A percentile compares a stretch with the other conserved stretches of the same genome.
Evolutionary conservation across 23 tunicate genomes (phyloP).

Genomic region (Halocynthia aurantium): DNA sequence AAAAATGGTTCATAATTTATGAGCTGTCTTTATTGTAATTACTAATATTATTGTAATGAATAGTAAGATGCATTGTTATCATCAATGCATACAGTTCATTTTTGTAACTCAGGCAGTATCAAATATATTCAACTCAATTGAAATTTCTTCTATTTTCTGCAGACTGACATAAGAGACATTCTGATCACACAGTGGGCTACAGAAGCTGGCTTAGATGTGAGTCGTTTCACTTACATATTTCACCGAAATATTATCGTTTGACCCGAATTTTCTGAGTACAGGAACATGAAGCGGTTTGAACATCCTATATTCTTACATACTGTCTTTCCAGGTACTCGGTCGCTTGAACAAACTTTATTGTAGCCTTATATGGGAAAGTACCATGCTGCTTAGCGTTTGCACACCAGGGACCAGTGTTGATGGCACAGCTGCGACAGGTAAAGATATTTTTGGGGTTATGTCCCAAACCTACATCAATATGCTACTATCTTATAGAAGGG

Average conservation of each 20-base stretch:
- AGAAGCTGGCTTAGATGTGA: conserved; percentile 53
- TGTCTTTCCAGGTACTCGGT: conserved; percentile 40
- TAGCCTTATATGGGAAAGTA: conserved; percentile 91
- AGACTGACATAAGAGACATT: conserved; percentile 78
- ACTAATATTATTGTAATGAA: not conserved
- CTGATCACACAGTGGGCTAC: conserved; percentile 83
- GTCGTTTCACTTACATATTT: not conserved
- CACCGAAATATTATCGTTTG: too few species aligned
- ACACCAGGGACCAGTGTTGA: conserved; percentile 69
- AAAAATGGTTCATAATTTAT: too few species aligned
- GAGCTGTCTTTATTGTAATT: not conserved
- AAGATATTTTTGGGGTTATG: not conserved
- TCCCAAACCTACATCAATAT: not conserved
- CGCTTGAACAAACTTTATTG: conserved; percentile 68
- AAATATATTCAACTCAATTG: not conserved
- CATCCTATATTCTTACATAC: not conserved
- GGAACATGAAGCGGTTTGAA: too few species aligned
- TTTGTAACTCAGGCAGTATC: not conserved
- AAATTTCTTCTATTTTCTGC: not conserved
- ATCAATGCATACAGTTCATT: not conserved
- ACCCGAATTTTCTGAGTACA: too few species aligned
- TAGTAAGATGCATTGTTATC: not conserved
- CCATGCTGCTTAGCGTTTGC: conserved; percentile 64
- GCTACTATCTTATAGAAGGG: not conserved
- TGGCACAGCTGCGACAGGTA: conserved; percentile 13